A percentile compares a stretch with the other conserved stretches of the same genome.
phyloP scores from a whole-genome alignment of 2,797 vertebrate species.

The Podarcis lilfordi region DNA sequence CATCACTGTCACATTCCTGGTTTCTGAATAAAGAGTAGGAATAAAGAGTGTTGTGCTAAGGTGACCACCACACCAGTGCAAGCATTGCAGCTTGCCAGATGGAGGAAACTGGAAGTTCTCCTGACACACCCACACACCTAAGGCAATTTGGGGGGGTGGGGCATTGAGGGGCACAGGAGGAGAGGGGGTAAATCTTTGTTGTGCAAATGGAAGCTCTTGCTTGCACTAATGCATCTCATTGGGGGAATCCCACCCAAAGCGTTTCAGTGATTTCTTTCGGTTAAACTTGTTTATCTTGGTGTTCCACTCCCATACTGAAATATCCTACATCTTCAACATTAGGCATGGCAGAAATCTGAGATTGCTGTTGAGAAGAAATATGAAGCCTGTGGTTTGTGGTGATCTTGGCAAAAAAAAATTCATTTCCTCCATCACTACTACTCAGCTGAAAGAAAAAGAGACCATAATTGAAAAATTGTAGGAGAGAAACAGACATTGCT shows the following conservation, averaged over 20 bases:
- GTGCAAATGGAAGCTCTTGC: too few relatives aligned
- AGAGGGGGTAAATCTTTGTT: too few relatives aligned
- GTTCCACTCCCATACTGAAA: neutral
- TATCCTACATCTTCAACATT: neutral
- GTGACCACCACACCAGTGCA: too few relatives aligned
- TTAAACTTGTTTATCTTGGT: neutral
- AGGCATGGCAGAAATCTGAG: neutral
- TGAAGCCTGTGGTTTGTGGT: neutral
- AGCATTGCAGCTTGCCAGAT: too few relatives aligned
- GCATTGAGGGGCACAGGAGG: too few relatives aligned
- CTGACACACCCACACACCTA: too few relatives aligned
- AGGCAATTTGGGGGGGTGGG: too few relatives aligned
- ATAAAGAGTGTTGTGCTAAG: too few relatives aligned
- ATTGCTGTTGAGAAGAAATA: neutral
- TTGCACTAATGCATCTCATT: too few relatives aligned
- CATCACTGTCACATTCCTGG: too few relatives aligned
- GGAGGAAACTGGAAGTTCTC: too few relatives aligned
- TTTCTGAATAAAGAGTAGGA: too few relatives aligned
- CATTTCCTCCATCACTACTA: neutral
- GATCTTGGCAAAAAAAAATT: neutral
- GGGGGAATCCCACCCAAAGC: neutral
- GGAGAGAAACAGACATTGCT: conserved; percentile 4
- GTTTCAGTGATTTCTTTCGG: neutral
- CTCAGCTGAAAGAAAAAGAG: neutral
- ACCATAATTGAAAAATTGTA: neutral